These are phyloP conservation scores for Phyto melanocephala DNA, from an alignment of 2,888 invertebrate species.

Conservation along the genomic window DNA sequence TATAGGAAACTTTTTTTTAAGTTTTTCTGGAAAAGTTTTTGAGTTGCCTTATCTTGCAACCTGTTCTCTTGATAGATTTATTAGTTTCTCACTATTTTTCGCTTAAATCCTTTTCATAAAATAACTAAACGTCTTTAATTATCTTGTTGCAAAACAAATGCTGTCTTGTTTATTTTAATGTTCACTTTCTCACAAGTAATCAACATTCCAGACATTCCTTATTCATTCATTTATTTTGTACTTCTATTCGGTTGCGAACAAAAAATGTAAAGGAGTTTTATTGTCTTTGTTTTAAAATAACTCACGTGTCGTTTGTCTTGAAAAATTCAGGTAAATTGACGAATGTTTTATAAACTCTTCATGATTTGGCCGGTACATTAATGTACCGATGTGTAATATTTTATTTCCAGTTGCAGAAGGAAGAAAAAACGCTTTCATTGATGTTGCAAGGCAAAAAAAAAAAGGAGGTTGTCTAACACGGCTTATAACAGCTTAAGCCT, in stretches of 20 bases:
- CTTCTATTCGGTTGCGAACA: background rate
- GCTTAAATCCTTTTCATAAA: background rate
- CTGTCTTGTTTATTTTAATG: background rate
- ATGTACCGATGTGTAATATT: background rate
- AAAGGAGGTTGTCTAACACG: constrained; percentile 6
- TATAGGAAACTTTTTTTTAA: too few species aligned
- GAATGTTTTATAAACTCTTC: constrained; percentile 41
- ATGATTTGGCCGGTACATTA: background rate
- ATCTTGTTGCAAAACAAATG: background rate
- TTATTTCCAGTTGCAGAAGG: background rate
- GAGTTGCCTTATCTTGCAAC: too few species aligned
- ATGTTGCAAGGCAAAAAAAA: background rate
- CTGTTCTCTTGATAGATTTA: too few species aligned
- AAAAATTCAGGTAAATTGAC: constrained; percentile 54
- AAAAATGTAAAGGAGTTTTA: background rate
- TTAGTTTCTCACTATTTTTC: background rate
- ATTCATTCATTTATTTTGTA: background rate
- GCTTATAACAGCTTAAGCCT: constrained; percentile 1
- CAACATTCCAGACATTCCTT: background rate
- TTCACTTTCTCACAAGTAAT: background rate
- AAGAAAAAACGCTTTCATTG: background rate
- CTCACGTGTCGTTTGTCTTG: constrained; percentile 57
- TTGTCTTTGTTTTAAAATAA: background rate
- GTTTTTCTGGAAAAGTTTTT: too few species aligned
- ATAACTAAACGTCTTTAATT: background rate